These are phyloP conservation scores for Coendou prehensilis DNA, from an alignment of 2,797 vertebrate genomes.

Conservation along the genomic window DNA sequence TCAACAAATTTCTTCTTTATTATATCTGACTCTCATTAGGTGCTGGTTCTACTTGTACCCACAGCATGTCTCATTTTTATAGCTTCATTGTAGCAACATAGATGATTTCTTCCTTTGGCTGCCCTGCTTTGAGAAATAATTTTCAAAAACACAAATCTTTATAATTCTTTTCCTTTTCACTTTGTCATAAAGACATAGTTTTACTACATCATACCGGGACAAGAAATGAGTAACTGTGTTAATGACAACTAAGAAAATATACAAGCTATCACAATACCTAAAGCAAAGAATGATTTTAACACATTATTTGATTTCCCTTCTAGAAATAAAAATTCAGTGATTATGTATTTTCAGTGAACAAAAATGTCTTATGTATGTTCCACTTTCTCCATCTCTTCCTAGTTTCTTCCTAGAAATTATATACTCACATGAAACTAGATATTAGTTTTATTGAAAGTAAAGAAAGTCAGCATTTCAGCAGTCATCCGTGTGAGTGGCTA, in stretches of 20 bases:
- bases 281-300: slow-evolving; percentile 65
- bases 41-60: slow-evolving; percentile 69
- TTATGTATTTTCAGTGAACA: slow-evolving; percentile 20
- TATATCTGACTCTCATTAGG: slow-evolving; percentile 72
- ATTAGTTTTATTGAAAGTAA: slow-evolving; percentile 78
- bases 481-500: slow-evolving; percentile 50
- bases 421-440: slow-evolving; percentile 71
- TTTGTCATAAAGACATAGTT: slow-evolving; percentile 67
- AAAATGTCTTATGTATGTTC: slow-evolving; percentile 39
- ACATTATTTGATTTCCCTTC: background rate
- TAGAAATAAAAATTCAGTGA: slow-evolving; percentile 70
- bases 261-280: slow-evolving; percentile 44
- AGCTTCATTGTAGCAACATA: slow-evolving; percentile 77
- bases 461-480: slow-evolving; percentile 73
- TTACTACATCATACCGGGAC: background rate
- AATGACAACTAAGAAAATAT: slow-evolving; percentile 71
- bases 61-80: slow-evolving; percentile 80
- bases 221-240: slow-evolving; percentile 53
- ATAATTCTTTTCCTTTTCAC: slow-evolving; percentile 63
- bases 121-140: slow-evolving; percentile 66
- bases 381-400: slow-evolving; percentile 62
- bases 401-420: slow-evolving; percentile 76
- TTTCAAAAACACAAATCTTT: slow-evolving; percentile 76
- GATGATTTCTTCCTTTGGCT: slow-evolving; percentile 79
- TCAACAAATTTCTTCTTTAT: slow-evolving; percentile 79